A percentile compares a stretch with the other conserved stretches of the same genome.
Evolutionary conservation across 2,888 invertebrate species (phyloP).

Genomic region (Drosophila helvetica): DNA sequence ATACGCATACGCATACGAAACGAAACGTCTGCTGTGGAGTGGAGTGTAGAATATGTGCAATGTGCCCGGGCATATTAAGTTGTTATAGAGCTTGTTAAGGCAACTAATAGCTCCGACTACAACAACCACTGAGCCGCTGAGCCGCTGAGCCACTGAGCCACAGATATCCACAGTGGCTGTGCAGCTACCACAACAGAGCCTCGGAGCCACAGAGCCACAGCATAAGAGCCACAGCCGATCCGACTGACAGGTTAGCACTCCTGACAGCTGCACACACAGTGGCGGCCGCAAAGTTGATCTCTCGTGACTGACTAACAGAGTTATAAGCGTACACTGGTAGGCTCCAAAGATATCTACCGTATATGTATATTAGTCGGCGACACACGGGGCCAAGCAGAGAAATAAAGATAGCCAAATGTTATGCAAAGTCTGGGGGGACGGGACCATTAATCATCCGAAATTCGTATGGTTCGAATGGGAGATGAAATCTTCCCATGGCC

Average conservation of each 20-base stretch:
- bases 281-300: constrained; percentile 19
- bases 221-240: background rate
- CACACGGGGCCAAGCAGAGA: background rate
- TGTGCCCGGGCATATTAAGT: constrained; percentile 36
- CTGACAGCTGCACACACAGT: constrained; percentile 70
- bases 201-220: background rate
- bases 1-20: background rate
- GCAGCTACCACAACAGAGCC: constrained; percentile 9
- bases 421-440: constrained; percentile 23
- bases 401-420: constrained; percentile 29
- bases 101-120: constrained; percentile 58
- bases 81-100: constrained; percentile 61
- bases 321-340: constrained; percentile 5
- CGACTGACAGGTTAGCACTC: constrained; percentile 67
- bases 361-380: constrained; percentile 2
- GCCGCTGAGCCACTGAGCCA: background rate
- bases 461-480: constrained; percentile 17
- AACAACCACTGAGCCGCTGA: constrained; percentile 24
- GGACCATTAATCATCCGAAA: constrained; percentile 31
- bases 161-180: background rate
- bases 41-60: constrained; percentile 37
- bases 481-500: constrained; percentile 65
- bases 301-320: constrained; percentile 28
- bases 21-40: background rate
- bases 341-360: background rate